Percentiles rank a stretch among this genome's conserved stretches.
Evolutionary conservation across 2,888 invertebrate species (phyloP).

Genomic region (Sericinus montela): DNA sequence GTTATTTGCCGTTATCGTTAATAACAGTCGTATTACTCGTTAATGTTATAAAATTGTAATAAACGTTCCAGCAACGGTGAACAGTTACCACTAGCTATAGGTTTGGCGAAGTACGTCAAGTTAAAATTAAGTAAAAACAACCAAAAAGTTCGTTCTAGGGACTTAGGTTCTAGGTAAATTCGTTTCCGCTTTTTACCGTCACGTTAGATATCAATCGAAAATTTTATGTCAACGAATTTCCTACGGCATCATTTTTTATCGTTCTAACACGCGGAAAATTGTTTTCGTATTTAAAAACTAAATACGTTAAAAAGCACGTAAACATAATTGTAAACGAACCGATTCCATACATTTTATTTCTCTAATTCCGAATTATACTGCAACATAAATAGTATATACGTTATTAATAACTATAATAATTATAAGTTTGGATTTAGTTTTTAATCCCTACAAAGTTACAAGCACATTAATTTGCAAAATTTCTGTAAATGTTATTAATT

Average conservation of each 20-base stretch:
- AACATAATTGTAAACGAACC: not conserved
- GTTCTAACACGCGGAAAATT: not conserved
- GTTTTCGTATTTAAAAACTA: not conserved
- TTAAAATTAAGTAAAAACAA: constrained; percentile 70
- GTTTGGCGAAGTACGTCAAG: constrained; percentile 52
- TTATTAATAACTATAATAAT: not conserved
- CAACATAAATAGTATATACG: not conserved
- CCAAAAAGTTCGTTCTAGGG: constrained; percentile 79
- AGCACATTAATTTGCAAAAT: constrained; percentile 1
- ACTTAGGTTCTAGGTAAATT: constrained; percentile 69
- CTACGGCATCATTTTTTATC: not conserved
- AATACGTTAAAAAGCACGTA: not conserved
- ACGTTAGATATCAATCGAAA: constrained; percentile 28
- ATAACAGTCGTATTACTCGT: constrained; percentile 59
- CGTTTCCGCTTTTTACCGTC: constrained; percentile 42
- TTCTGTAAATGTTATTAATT: constrained; percentile 3
- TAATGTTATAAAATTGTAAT: constrained; percentile 65
- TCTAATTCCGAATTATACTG: constrained; percentile 13
- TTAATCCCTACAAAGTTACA: not conserved
- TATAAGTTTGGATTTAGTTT: constrained; percentile 9
- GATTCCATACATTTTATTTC: constrained; percentile 2
- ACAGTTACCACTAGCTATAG: constrained; percentile 73
- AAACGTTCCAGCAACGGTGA: constrained; percentile 77
- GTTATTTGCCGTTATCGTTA: constrained; percentile 59
- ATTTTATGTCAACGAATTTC: not conserved